Base-by-base conservation (phyloP, 2,797 vertebrate genomes). In the Gorsachius magnificus region DNA sequence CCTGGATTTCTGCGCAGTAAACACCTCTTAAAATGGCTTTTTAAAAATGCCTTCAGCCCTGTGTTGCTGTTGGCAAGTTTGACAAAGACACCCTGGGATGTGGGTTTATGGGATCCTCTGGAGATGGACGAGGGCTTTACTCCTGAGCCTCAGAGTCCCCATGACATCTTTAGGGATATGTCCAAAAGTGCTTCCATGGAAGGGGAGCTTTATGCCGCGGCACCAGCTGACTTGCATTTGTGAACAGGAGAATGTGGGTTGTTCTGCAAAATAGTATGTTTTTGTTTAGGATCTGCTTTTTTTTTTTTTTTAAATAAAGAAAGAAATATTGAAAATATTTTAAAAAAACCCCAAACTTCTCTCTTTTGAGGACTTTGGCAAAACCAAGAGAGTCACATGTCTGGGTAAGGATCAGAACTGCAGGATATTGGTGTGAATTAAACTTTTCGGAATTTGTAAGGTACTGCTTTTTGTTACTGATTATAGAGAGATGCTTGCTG, bases 301-400 rank as follows among this genome's bases (percentile, higher is more conserved):
- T 38, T 4, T 38, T 20, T 11, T 29, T 63, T 53, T 29, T 68
- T 61, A 15, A 75, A 28, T 46, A 6, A 41, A 10, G 25, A 80
- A 89, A 89, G 16, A 58, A 83, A 36, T 35, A 53, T 13, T 80
- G 64, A 51, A 82, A 51, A 53, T 31, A 5, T 66, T 35, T 46
- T 53, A 1, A 41, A 68, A 60, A 35, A 3, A 1, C 1, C 9
- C 17, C 51, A 31, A 19, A 11, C 6, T 5, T 77, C 4, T 38
- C 8, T 70, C 28, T 78, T 38, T 56, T 6, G 9, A 33, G 16
- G 4, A 36, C 38, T 78, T 85, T n/a, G 45, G 13, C 57, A 90
- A 75, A 85, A 71, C 7, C 41, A 41, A 11, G 25, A 43, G 19
- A 9, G 17, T 61, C 29, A 81, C 21, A 36, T 72, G 9, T 70